Evolutionary conservation across 1,140 invertebrate species (phyloP).

Genomic region (Drosophila tani): DNA sequence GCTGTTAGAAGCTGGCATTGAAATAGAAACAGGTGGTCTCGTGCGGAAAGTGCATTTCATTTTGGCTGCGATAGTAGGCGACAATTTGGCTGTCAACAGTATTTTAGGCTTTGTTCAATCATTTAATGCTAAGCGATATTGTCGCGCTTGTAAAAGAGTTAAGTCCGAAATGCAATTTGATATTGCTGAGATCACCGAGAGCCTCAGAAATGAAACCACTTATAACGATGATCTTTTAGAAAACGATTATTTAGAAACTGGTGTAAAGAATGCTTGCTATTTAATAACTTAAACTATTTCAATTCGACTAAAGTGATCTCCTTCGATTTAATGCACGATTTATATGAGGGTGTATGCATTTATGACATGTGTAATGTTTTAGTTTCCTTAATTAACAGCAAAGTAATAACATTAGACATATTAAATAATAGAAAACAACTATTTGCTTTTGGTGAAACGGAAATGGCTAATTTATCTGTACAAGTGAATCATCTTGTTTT

Average conservation of each 20-base stretch:
- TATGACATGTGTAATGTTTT: background rate
- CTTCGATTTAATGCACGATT: slow-evolving; percentile 3
- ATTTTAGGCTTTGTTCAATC: too few species aligned
- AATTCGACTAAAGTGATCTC: background rate
- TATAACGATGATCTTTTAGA: background rate
- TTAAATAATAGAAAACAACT: background rate
- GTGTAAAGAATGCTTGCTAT: background rate
- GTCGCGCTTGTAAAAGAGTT: too few species aligned
- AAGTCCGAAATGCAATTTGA: too few species aligned
- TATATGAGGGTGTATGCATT: background rate
- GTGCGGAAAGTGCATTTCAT: too few species aligned
- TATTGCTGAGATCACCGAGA: too few species aligned
- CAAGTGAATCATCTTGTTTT: too few species aligned
- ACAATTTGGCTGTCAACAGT: too few species aligned
- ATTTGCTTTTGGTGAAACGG: background rate
- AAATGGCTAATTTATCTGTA: background rate
- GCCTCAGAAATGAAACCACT: too few species aligned
- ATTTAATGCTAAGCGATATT: too few species aligned
- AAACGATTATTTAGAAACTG: background rate
- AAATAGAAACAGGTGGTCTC: too few species aligned
- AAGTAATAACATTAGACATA: background rate
- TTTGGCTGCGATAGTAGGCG: too few species aligned
- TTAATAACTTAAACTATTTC: background rate
- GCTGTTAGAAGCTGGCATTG: too few species aligned
- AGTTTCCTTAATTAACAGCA: background rate